Base-by-base conservation (phyloP, 1,140 invertebrate genomes). In the Lerema accius region DNA sequence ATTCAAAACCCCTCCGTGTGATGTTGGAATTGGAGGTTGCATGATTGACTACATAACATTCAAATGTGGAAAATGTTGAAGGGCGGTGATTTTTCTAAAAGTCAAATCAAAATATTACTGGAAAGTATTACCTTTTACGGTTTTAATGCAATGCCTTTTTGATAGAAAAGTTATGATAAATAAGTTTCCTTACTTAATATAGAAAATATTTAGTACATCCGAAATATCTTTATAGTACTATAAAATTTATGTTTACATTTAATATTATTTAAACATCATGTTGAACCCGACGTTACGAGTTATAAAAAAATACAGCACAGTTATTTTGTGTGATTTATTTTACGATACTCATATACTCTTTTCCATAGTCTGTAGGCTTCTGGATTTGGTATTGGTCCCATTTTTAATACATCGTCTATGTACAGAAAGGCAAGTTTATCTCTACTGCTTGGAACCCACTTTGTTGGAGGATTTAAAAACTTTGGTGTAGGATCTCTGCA, bases 301-400 rank as follows among this genome's bases (percentile, higher is more conserved):
- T n/a, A n/a, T n/a, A n/a, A n/a, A n/a, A n/a, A n/a, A n/a, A n/a
- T n/a, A n/a, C n/a, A n/a, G n/a, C n/a, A n/a, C n/a, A n/a, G n/a
- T n/a, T n/a, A n/a, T n/a, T n/a, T n/a, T n/a, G n/a, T n/a, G n/a
- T n/a, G n/a, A 15, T 60, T 16, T 6, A 16, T 60, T 46, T 69
- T 72, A 0, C 84, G 63, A 67, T 84, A 81, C n/a, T 66, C 49
- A 55, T 83, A 89, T 6, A 84, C 70, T 32, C 74, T 40, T 55
- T 81, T 82, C 86, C 86, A 89, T 16, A 89, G 32, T 1, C 50
- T 49, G 65, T 81, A 84, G 6, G 74, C 74, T 16, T 74, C 51
- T 3, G 67, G 69, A 53, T 76, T 80, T 4, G 80, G 82, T 13
- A 79, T 65, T 5, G 73, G 46, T 3, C 84, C 86, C 75, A 84